phyloP scores from a whole-genome alignment of 2,888 invertebrate genomes.

The Lamellibrachia satsuma region DNA sequence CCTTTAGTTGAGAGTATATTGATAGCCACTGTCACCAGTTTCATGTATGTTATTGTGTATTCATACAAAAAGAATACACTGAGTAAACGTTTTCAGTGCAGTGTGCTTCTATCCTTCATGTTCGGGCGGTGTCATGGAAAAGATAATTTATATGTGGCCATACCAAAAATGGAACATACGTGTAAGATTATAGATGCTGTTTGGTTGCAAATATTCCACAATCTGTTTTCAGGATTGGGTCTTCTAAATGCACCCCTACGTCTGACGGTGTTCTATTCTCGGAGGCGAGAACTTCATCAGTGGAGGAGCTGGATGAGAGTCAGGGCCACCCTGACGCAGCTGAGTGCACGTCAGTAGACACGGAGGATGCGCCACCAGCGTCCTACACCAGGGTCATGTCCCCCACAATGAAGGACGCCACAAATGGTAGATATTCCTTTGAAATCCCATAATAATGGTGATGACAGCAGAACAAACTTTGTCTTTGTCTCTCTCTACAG shows the following conservation, averaged over 20 bases:
- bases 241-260: slow-evolving; percentile 21
- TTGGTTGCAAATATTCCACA: background rate
- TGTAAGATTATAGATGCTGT: background rate
- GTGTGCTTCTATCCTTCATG: no score
- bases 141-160: no score
- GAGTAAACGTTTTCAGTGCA: no score
- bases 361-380: background rate
- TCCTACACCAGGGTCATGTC: background rate
- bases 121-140: no score
- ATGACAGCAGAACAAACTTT: background rate
- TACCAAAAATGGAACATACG: no score
- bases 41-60: no score
- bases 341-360: background rate
- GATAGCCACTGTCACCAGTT: no score
- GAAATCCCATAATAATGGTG: background rate
- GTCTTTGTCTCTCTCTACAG: background rate
- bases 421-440: background rate
- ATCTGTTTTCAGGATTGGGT: slow-evolving; percentile 18
- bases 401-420: background rate
- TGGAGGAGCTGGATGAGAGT: background rate
- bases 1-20: no score
- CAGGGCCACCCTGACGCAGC: background rate
- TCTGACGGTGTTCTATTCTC: slow-evolving; percentile 12
- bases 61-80: no score
- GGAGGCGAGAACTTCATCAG: background rate